A percentile compares a stretch with the other conserved stretches of the same genome.
Conservation (phyloP, 2,797 vertebrate genomes). For the Poeciliopsis gracilis region DNA sequence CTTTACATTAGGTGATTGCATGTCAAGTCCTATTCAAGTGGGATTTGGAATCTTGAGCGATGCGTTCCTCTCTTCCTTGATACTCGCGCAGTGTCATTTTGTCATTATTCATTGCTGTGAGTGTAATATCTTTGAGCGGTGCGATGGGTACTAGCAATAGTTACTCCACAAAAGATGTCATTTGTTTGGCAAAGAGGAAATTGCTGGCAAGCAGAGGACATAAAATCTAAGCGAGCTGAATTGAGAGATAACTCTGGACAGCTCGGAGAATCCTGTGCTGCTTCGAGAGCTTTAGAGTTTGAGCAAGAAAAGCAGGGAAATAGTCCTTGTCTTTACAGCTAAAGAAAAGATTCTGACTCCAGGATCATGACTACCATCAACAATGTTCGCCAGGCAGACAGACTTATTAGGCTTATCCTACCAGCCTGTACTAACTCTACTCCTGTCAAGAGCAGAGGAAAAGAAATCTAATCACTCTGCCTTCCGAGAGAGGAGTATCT, state of each 20-base stretch:
- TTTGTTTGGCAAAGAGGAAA: neutral
- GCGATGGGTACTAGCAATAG: neutral
- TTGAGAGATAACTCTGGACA: neutral
- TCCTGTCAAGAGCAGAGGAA: neutral
- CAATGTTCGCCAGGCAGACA: neutral
- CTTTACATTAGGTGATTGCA: neutral
- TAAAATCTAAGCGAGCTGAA: neutral
- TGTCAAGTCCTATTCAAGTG: constrained; percentile 22
- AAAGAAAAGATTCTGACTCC: neutral
- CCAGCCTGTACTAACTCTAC: neutral
- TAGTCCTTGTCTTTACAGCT: neutral
- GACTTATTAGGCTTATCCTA: neutral
- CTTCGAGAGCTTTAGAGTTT: neutral
- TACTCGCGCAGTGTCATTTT: neutral
- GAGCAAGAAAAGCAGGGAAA: neutral
- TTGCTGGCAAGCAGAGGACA: neutral
- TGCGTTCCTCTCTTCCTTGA: neutral
- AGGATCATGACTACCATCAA: neutral
- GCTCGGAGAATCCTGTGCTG: neutral
- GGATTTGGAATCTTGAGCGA: neutral
- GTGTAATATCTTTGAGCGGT: neutral
- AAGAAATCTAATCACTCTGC: neutral
- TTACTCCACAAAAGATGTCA: neutral
- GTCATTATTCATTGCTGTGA: neutral
- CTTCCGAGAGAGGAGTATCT: neutral